Evolutionary conservation across 2,797 vertebrate species (phyloP).

Genomic region (Emys orbicularis): DNA sequence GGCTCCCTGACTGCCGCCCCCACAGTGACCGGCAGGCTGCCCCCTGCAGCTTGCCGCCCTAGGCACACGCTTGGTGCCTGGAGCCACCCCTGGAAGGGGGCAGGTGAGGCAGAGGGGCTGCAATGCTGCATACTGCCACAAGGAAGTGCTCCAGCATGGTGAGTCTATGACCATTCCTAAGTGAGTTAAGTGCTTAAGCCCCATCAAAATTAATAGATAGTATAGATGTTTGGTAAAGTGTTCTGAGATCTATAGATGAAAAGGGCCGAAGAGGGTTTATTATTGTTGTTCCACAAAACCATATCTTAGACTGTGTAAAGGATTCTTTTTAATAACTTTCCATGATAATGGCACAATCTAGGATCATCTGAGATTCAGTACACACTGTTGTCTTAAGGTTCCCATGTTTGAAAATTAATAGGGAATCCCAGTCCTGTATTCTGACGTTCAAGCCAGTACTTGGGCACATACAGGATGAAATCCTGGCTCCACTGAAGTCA

Average conservation of each 20-base stretch:
- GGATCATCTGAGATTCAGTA: not conserved
- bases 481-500: not conserved
- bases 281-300: not conserved
- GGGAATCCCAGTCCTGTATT: not conserved
- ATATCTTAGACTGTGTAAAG: not conserved
- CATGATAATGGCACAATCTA: not conserved
- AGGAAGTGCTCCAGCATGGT: not conserved
- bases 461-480: not conserved
- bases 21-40: too few species aligned
- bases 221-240: not conserved
- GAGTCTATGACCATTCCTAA: not conserved
- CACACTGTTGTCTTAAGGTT: slow-evolving; percentile 16
- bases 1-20: too few species aligned
- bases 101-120: too few species aligned
- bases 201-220: not conserved
- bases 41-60: too few species aligned
- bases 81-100: too few species aligned
- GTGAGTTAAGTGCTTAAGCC: not conserved
- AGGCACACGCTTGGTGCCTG: too few species aligned
- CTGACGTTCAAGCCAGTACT: slow-evolving; percentile 1
- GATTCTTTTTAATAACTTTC: slow-evolving; percentile 15
- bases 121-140: too few species aligned
- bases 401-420: not conserved
- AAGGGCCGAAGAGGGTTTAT: not conserved
- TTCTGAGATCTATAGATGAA: accelerated